A percentile compares a stretch with the other conserved stretches of the same genome.
phyloP scores from a whole-genome alignment of 2,888 invertebrate genomes.

The Branchinecta sandiegonensis region DNA sequence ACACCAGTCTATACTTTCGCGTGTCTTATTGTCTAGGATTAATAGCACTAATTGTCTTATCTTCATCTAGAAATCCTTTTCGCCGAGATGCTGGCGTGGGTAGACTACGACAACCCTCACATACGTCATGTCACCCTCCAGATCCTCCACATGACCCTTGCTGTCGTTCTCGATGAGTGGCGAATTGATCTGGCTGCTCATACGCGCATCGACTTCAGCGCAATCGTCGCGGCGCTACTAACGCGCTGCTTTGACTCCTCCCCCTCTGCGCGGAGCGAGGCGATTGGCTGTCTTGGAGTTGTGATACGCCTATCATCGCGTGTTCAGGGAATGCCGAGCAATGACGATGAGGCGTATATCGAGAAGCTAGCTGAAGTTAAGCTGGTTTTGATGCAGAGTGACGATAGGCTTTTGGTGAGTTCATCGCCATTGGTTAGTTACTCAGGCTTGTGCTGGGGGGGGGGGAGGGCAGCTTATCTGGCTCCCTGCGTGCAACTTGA shows the following conservation, averaged over 20 bases:
- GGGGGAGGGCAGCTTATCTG: too few species aligned
- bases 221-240: background rate
- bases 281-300: background rate
- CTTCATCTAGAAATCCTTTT: background rate
- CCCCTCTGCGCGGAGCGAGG: background rate
- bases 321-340: background rate
- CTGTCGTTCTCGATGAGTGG: conserved; percentile 1
- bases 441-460: too few species aligned
- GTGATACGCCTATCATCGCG: conserved; percentile 11
- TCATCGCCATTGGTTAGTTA: background rate
- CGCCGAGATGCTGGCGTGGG: conserved; percentile 2
- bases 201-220: background rate
- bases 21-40: too few species aligned
- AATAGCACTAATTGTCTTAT: too few species aligned
- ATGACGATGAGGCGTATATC: background rate
- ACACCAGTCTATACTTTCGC: too few species aligned
- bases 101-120: conserved; percentile 14
- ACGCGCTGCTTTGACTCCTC: conserved; percentile 15
- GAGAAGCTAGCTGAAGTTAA: conserved; percentile 2
- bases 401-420: background rate
- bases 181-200: background rate
- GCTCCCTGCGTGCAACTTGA: too few species aligned
- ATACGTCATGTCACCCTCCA: conserved; percentile 3
- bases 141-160: background rate
- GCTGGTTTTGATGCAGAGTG: background rate